Percentiles rank a stretch among this genome's conserved stretches.
Conservation (phyloP, 2,888 invertebrate species). For the Chloroclystis v-ata region DNA sequence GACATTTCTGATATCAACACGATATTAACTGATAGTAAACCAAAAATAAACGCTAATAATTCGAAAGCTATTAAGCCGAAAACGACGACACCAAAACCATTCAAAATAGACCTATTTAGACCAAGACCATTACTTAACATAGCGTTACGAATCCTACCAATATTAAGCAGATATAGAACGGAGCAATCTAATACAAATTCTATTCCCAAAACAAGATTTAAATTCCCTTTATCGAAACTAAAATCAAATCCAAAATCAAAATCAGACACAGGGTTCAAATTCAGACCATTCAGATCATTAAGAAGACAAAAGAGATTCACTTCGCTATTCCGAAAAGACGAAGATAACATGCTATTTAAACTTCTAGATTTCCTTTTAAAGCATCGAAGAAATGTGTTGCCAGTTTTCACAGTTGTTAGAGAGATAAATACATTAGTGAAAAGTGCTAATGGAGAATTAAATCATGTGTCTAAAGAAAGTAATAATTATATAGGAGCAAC, state of each 20-base stretch:
- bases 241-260: slow-evolving; percentile 4
- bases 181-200: slow-evolving; percentile 6
- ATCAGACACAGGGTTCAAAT: neutral
- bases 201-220: neutral
- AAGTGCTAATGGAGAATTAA: slow-evolving; percentile 51
- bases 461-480: slow-evolving; percentile 47
- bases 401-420: slow-evolving; percentile 52
- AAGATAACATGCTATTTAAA: slow-evolving; percentile 44
- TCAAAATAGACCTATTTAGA: slow-evolving; percentile 12
- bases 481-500: slow-evolving; percentile 53
- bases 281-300: slow-evolving; percentile 13
- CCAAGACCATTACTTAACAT: slow-evolving; percentile 10
- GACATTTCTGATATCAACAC: neutral
- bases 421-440: slow-evolving; percentile 59
- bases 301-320: slow-evolving; percentile 51
- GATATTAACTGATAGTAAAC: neutral
- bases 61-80: neutral
- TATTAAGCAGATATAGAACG: slow-evolving; percentile 9
- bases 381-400: slow-evolving; percentile 45
- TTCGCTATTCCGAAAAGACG: slow-evolving; percentile 35
- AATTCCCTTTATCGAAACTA: neutral
- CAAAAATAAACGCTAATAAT: neutral
- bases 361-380: slow-evolving; percentile 49
- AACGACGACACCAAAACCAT: neutral
- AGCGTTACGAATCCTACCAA: slow-evolving; percentile 11